A percentile compares a stretch with the other conserved stretches of the same genome.
Conservation (phyloP, 2,888 invertebrate species). For the Miltochrista miniata region DNA sequence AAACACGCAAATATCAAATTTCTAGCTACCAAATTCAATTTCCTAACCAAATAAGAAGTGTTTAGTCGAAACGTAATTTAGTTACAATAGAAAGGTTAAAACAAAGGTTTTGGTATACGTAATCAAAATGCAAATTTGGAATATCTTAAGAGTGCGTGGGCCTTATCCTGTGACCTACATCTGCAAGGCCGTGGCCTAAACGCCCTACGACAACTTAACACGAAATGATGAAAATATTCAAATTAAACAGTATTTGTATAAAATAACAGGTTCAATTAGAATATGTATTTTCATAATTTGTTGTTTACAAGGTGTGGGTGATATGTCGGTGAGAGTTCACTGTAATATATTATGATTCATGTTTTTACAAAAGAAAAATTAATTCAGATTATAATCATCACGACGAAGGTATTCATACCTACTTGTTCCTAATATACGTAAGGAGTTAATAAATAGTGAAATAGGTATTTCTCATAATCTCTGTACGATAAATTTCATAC, state of each 20-base stretch:
- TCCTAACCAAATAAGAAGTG: conserved; percentile 38
- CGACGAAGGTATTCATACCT: too few relatives aligned
- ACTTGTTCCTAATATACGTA: too few relatives aligned
- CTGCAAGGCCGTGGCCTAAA: conserved; percentile 70
- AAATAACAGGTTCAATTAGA: conserved; percentile 26
- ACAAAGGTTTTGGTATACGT: conserved; percentile 52
- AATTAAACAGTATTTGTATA: conserved; percentile 10
- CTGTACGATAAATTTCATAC: too few relatives aligned
- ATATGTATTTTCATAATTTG: conserved; percentile 25
- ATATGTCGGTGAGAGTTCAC: conserved; percentile 13
- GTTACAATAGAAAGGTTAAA: conserved; percentile 60
- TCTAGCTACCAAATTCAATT: conserved; percentile 47
- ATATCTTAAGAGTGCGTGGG: conserved; percentile 53
- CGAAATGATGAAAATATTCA: conserved; percentile 20
- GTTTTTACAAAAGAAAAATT: too few relatives aligned
- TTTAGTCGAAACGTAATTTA: conserved; percentile 55
- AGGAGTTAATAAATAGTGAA: too few relatives aligned
- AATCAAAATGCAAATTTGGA: conserved; percentile 79
- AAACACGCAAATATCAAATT: conserved; percentile 47
- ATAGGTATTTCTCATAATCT: too few relatives aligned
- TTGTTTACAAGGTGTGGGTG: conserved; percentile 26
- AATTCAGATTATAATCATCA: too few relatives aligned
- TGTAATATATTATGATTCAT: too few relatives aligned
- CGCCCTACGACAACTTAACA: conserved; percentile 47
- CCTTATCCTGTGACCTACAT: conserved; percentile 80